phyloP scores from a whole-genome alignment of 2,113 vertebrate species.

The Lampris incognitus region DNA sequence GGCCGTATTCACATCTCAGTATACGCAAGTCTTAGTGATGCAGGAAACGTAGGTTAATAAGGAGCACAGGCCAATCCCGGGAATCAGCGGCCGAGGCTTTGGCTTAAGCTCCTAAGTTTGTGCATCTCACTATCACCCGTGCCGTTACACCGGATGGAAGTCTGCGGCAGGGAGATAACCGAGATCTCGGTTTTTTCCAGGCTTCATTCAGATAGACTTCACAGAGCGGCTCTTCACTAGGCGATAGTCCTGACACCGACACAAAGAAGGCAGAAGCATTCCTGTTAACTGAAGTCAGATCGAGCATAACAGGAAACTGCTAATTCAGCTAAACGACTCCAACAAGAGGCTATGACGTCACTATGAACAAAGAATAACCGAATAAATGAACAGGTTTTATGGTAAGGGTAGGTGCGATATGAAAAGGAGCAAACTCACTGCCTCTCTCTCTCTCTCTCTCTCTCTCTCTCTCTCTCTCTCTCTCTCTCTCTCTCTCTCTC shows the following conservation, averaged over 20 bases:
- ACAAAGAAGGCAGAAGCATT: conserved; percentile 17
- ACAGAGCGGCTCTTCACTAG: not conserved
- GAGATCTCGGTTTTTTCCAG: conserved; percentile 5
- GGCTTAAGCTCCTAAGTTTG: not conserved
- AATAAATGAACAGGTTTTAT: no score
- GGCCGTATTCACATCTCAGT: not conserved
- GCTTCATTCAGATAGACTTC: conserved; percentile 21
- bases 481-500: not conserved
- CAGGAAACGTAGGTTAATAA: not conserved
- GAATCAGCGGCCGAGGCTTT: not conserved
- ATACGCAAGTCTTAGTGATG: conserved; percentile 5
- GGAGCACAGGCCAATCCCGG: not conserved
- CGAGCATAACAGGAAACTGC: no score
- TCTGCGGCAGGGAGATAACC: not conserved
- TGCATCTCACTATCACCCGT: conserved; percentile 17
- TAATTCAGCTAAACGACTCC: no score
- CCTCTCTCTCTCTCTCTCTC: not conserved
- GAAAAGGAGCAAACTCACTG: not conserved
- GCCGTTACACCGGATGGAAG: conserved; percentile 7
- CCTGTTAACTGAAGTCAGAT: no score
- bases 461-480: not conserved
- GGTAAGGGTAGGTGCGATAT: no score
- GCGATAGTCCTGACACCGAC: conserved; percentile 14
- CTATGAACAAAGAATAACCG: no score
- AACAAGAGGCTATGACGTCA: no score